Evolutionary conservation across 2,888 invertebrate genomes (phyloP), one percentile per base, ranked within the genome.

Genomic region (Micropterix aruncella): DNA sequence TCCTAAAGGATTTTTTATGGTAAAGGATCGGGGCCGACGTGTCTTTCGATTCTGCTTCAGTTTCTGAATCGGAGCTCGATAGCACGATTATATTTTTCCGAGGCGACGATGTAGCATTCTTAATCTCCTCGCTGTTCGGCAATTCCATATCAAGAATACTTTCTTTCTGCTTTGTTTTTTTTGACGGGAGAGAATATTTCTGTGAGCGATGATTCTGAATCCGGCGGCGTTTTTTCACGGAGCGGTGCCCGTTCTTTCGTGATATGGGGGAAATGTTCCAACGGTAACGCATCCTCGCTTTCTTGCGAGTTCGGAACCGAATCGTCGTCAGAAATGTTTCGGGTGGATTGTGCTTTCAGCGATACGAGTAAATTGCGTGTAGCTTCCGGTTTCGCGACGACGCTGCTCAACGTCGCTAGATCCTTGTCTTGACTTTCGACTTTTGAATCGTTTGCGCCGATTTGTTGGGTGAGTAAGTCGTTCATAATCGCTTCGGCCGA

Each of bases 51-150:
- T 27, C 27, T 27, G 5, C 27, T 12, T 27, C 27, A 27, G 27
- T 7, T 27, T 27, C 27, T 7, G 27, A 27, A 27, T 12, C 12
- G 5, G 27, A 27, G 12, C 27, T 27, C 7, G 27, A 27, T 27
- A 7, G 7, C 12, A 27, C 5, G 12, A 27, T 12, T 27, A 27
- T 12, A 27, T 7, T 12, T 5, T 12, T 27, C 27, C 27, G 27
- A 27, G 27, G 12, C 12, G 27, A 27, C 12, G 5, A 7, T 27
- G 12, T 27, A 7, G 27, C 27, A 27, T 27, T 59, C 54, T 63
- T 63, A 40, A 67, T 69, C 58, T 70, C 66, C 55, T 66, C 65
- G 47, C 66, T 69, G 42, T 59, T 57, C 1, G 66, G 67, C 44
- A 67, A 55, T 46, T 66, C 65, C 1, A 56, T 59, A 17, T 60